Percentiles rank a stretch among this genome's conserved stretches.
Conservation (phyloP, 2,888 invertebrate genomes). For the Rhogogaster chlorosoma region DNA sequence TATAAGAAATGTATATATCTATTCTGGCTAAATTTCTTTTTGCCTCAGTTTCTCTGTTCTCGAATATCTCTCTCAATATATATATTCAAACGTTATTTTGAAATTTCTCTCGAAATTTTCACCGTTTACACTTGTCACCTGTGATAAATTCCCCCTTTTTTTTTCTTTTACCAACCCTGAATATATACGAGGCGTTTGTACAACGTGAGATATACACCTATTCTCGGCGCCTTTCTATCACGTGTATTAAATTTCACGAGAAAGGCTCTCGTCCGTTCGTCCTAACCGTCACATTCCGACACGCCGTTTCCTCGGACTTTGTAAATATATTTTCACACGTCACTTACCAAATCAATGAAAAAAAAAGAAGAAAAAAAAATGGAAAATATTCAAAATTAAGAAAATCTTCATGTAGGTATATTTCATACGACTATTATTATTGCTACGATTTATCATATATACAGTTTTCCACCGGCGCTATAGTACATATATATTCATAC, state of each 20-base stretch:
- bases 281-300: constrained; percentile 33
- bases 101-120: not conserved
- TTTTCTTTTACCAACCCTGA: not conserved
- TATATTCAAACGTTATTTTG: not conserved
- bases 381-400: not conserved
- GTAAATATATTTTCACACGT: not conserved
- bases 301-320: constrained; percentile 6
- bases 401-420: not conserved
- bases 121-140: constrained; percentile 5
- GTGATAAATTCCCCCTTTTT: not conserved
- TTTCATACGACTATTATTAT: not conserved
- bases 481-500: not conserved
- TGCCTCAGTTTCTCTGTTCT: not conserved
- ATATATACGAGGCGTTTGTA: not conserved
- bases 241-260: constrained; percentile 35
- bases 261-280: constrained; percentile 18
- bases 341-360: not conserved
- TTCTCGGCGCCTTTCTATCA: not conserved
- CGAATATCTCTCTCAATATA: too few species aligned
- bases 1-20: not conserved
- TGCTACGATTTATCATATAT: not conserved
- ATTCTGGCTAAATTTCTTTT: not conserved
- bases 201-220: not conserved
- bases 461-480: not conserved
- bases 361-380: not conserved